phyloP scores from a whole-genome alignment of 2,888 invertebrate genomes.

The Rhodophaea formosa region DNA sequence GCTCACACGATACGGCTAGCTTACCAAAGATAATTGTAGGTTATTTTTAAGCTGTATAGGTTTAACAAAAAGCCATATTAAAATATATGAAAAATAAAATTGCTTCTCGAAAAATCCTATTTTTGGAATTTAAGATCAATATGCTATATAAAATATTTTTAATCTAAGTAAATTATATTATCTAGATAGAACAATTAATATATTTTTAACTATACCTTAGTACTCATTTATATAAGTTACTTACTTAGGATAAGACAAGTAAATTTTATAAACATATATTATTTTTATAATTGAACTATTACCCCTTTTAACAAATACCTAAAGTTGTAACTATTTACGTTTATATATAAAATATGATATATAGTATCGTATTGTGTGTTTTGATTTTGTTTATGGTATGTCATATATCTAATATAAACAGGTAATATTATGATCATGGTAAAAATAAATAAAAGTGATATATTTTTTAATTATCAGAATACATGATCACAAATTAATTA shows the following conservation, averaged over 20 bases:
- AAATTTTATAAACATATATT: neutral
- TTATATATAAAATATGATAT: neutral
- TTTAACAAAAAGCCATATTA: neutral
- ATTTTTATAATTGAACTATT: neutral
- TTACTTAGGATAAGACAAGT: neutral
- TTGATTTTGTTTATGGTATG: neutral
- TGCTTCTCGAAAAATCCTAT: neutral
- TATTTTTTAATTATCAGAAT: too few relatives aligned
- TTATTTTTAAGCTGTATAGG: neutral
- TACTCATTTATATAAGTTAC: neutral
- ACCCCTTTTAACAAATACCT: neutral
- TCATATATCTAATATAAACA: neutral
- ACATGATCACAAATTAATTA: too few relatives aligned
- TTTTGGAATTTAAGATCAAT: too few relatives aligned
- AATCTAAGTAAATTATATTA: neutral
- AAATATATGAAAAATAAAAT: neutral
- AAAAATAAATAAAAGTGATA: too few relatives aligned
- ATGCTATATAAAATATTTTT: neutral
- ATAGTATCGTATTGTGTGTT: neutral
- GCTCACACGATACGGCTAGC: constrained; percentile 66
- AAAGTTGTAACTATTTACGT: neutral
- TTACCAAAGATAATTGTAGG: constrained; percentile 64
- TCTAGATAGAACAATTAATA: constrained; percentile 2
- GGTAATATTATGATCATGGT: too few relatives aligned
- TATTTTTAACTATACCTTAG: neutral